These are phyloP conservation scores for Abrostola triplasia DNA, from an alignment of 2,888 invertebrate genomes.

Conservation along the genomic window DNA sequence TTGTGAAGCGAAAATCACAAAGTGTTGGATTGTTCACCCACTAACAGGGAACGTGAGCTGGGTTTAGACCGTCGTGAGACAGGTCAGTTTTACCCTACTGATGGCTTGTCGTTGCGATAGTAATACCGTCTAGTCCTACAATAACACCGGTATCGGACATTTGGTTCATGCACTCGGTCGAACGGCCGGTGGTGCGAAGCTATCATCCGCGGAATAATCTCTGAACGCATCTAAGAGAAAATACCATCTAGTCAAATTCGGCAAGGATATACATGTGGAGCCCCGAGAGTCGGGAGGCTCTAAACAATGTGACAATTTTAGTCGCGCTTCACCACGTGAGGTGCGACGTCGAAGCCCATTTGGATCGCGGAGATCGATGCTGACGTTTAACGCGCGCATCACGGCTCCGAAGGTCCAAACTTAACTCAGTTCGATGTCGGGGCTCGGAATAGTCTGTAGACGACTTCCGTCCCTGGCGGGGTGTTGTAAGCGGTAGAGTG, in stretches of 20 bases:
- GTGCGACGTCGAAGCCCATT: constrained; percentile 78
- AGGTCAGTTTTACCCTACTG: constrained; percentile 90
- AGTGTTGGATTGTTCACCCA: constrained; percentile 92
- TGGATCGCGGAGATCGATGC: constrained; percentile 71
- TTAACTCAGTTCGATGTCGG: constrained; percentile 81
- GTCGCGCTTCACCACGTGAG: constrained; percentile 67
- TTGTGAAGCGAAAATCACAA: constrained; percentile 92
- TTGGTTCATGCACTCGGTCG: constrained; percentile 89
- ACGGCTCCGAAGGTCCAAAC: constrained; percentile 56
- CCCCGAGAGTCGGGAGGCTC: constrained; percentile 81
- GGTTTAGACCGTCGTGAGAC: constrained; percentile 91
- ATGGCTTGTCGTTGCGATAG: constrained; percentile 86
- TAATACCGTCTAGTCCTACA: constrained; percentile 87
- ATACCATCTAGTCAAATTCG: constrained; percentile 88
- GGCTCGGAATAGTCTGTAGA: constrained; percentile 89
- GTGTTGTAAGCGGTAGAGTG: constrained; percentile 66
- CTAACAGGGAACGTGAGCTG: constrained; percentile 90
- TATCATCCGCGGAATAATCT: constrained; percentile 87
- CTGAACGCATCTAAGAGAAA: constrained; percentile 77
- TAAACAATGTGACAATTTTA: constrained; percentile 79
- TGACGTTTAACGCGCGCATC: constrained; percentile 63
- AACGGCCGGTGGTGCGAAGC: constrained; percentile 90
- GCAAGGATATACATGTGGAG: constrained; percentile 76
- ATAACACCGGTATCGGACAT: constrained; percentile 89
- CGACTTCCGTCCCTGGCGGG: constrained; percentile 89